Percentiles rank a stretch among this genome's conserved stretches.
Conservation (phyloP, 2,113 vertebrate genomes). For the Phylloscopus trochiloides region DNA sequence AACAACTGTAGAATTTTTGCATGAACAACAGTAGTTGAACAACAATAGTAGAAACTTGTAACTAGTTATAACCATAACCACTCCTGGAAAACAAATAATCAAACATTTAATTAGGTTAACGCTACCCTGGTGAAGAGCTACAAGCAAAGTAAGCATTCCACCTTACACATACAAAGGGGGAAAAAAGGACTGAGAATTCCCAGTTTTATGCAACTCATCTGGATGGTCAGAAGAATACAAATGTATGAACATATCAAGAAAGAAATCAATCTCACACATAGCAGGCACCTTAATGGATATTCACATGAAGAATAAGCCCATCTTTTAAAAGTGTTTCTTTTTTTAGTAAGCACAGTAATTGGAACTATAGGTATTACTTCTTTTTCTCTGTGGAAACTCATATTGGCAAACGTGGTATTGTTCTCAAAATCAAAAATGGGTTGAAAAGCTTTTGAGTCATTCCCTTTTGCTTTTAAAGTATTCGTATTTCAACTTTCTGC, state of each 20-base stretch:
- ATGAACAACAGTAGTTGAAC: not conserved
- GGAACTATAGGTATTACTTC: not conserved
- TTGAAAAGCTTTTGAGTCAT: not conserved
- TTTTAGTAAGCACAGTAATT: not conserved
- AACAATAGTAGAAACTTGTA: not conserved
- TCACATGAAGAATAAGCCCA: not conserved
- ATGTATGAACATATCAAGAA: not conserved
- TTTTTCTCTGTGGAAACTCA: not conserved
- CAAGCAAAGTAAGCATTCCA: not conserved
- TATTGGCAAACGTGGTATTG: not conserved
- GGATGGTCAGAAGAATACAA: not conserved
- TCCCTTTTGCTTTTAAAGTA: slow-evolving; percentile 1
- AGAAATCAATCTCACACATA: not conserved
- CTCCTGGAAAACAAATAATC: not conserved
- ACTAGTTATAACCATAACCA: not conserved
- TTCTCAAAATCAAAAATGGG: not conserved
- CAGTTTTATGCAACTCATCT: not conserved
- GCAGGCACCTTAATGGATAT: not conserved
- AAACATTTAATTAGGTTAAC: not conserved
- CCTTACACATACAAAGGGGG: not conserved
- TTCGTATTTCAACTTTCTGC: not conserved
- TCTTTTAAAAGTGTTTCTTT: not conserved
- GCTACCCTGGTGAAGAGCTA: not conserved
- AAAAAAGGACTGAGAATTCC: not conserved
- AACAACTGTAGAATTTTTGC: not conserved